Base-by-base conservation (phyloP, 2,888 invertebrate genomes). In the Subacronicta megacephala region DNA sequence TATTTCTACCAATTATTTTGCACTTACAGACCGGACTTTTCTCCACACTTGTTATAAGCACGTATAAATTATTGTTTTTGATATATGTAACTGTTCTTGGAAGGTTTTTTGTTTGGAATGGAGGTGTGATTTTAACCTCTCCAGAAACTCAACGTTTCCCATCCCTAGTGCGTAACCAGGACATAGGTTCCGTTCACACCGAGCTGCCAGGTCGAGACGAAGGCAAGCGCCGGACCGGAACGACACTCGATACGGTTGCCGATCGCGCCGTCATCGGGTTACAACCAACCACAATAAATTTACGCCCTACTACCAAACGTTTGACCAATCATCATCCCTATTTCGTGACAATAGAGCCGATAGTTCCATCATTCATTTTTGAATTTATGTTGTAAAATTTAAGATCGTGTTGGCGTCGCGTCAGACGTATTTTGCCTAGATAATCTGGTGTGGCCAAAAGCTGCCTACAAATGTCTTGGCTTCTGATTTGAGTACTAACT, bases 241-340 rank as follows among this genome's bases (percentile, higher is more conserved):
- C 90, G 90, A 77, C 69, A 87, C 81, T 78, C 81, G 92, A 90
- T 84, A 89, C 88, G 88, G 82, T 82, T 71, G 81, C 73, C 82
- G 87, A 83, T 83, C 84, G 78, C 77, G 63, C 74, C 69, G 72
- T 88, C 88, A 83, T 90, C 88, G 66, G 76, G 83, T 90, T 90
- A 87, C 90, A 68, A 53, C 55, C 56, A 45, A 77, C 78, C 67
- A 78, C 75, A 50, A 59, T 76, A 71, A 26, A 51, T 58, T 36
- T 46, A 49, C 58, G 59, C 47, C 51, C 51, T 41, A 18, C 37
- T 23, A 42, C 9, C 17, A 13, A 47, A 44, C n/a, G 16, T 36
- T 15, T 49, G 63, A 18, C 16, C 47, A 15, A 82, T 33, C 56
- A 10, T 37, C 53, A 73, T 59, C 73, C 63, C 55, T 81, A 75